These are phyloP conservation scores for Ploceus nigricollis DNA, from an alignment of 2,113 vertebrate species.

Conservation along the genomic window DNA sequence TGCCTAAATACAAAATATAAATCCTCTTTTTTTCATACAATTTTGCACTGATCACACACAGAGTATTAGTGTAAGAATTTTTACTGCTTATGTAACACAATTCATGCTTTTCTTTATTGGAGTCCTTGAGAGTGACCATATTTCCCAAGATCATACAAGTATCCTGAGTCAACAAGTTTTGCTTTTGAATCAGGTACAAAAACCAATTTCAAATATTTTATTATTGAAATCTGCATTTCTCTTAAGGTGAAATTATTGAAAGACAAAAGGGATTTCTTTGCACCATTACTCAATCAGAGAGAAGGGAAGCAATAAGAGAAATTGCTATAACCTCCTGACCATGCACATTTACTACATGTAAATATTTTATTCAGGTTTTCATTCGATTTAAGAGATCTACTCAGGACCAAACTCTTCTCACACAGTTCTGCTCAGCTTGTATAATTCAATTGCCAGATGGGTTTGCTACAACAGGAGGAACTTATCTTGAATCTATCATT, in stretches of 20 bases:
- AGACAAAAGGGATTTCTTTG: not conserved
- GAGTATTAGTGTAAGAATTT: not conserved
- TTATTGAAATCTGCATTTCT: not conserved
- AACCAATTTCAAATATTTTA: not conserved
- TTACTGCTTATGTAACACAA: not conserved
- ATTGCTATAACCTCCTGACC: not conserved
- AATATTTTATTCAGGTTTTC: not conserved
- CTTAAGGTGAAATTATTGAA: not conserved
- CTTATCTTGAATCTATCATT: not conserved
- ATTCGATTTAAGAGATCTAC: not conserved
- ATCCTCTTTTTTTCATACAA: not conserved
- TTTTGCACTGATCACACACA: not conserved
- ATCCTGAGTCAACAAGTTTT: not conserved
- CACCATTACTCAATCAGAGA: not conserved
- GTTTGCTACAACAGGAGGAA: not conserved
- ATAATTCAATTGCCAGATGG: not conserved
- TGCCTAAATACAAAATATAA: not conserved
- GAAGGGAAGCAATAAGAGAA: accelerated
- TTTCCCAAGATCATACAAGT: not conserved
- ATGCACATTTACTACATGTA: not conserved
- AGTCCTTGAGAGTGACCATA: not conserved
- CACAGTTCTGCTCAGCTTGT: accelerated
- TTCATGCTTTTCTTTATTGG: not conserved
- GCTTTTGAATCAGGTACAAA: not conserved
- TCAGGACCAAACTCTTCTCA: not conserved